Evolutionary conservation across 2,888 invertebrate genomes (phyloP).

Genomic region (Acrobeloides nanus): DNA sequence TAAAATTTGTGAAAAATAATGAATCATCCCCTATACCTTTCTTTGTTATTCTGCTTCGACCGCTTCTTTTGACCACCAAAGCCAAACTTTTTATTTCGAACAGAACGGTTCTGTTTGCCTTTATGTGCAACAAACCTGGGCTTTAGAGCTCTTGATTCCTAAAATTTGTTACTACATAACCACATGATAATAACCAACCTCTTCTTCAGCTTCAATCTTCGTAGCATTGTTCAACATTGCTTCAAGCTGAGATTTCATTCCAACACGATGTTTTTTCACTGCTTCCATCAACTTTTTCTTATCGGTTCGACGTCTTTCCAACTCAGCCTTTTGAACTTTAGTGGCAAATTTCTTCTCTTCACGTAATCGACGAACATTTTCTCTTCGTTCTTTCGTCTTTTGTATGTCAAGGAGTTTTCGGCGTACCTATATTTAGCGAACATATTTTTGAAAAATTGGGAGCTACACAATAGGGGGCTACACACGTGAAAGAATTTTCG

Average conservation of each 20-base stretch:
- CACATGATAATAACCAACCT: too few relatives aligned
- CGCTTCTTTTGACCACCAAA: constrained; percentile 91
- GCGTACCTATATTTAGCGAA: constrained; percentile 27
- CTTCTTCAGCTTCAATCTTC: constrained; percentile 22
- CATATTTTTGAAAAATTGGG: neutral
- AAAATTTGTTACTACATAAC: neutral
- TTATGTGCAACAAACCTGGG: too few relatives aligned
- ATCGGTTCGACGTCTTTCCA: constrained; percentile 74
- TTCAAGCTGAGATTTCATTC: constrained; percentile 51
- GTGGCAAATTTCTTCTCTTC: constrained; percentile 87
- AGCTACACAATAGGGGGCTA: neutral
- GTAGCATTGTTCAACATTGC: constrained; percentile 50
- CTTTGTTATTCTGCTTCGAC: constrained; percentile 74
- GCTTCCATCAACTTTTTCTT: constrained; percentile 85
- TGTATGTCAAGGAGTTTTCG: constrained; percentile 57
- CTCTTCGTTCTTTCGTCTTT: constrained; percentile 74
- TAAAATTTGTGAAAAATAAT: too few relatives aligned
- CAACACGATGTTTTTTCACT: constrained; percentile 72
- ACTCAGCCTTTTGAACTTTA: constrained; percentile 58
- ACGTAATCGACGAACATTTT: constrained; percentile 79
- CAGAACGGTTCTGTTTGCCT: constrained; percentile 50
- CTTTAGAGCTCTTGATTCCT: constrained; percentile 3
- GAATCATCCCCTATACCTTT: too few relatives aligned
- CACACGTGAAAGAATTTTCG: too few relatives aligned
- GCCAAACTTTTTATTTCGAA: constrained; percentile 79